Base-by-base conservation (phyloP, 1,140 invertebrate species). In the Heterodera carotae region DNA sequence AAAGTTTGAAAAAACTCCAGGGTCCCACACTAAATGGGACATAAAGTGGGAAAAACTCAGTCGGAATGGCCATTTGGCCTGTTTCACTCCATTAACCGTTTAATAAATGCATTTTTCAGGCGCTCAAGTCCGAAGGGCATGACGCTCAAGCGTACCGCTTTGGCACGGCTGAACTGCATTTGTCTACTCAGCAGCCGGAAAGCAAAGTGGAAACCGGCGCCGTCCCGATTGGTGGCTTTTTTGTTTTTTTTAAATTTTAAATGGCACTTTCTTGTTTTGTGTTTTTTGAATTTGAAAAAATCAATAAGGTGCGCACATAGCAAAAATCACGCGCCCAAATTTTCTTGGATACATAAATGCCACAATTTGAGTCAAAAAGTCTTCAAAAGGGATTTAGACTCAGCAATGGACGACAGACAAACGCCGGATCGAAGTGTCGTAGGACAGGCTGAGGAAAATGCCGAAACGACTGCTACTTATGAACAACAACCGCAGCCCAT, bases 91-190 rank as follows among this genome's bases (percentile, higher is more conserved):
- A 22, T 22, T 22, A 15, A 56, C 5, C 22, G 18, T 5, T 5
- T 15, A 4, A 56, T 0, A 56, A 56, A 2, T 5, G 22, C 18
- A 56, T 56, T 73, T 53, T 83, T 83, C 31, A 83, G 79, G 79
- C 79, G 2, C 29, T 80, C 25, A 80, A 83, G 36, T 8, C 36
- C 22, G 79, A 82, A 31, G 79, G 79, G 33, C 76, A 43, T 53
- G 81, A 80, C 33, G 29, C 31, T 39, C 43, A 66, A 31, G 75
- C 39, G 18, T 80, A 81, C 60, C 39, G n/a, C 25, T 78, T 78
- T 76, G n/a, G 36, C 25, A 39, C 82, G 31, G 31, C 34, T 7
- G 76, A 76, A 33, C 22, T 68, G 66, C 66, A 68, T n/a, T n/a
- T n/a, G 43, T 15, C 66, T 5, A 68, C 12, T 18, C 66, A 68